phyloP scores from a whole-genome alignment of 2,888 invertebrate genomes.

The Gryllus longicercus region DNA sequence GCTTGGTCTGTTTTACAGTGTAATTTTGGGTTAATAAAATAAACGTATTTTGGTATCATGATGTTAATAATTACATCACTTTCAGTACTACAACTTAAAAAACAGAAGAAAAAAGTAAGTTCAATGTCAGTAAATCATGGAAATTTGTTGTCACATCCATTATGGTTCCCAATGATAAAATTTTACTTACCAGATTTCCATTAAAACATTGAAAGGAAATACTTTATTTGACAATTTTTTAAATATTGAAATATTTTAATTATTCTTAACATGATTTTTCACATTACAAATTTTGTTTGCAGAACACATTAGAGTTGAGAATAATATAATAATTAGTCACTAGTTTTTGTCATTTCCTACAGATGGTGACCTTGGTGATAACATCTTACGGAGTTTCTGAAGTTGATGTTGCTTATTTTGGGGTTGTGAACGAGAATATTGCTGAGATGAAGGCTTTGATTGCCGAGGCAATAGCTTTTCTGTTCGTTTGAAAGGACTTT shows the following conservation, averaged over 20 bases:
- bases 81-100: too few relatives aligned
- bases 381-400: neutral
- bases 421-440: constrained; percentile 7
- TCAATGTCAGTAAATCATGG: neutral
- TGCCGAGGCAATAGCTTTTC: neutral
- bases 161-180: neutral
- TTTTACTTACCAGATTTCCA: neutral
- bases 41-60: too few relatives aligned
- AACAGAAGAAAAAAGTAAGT: too few relatives aligned
- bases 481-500: neutral
- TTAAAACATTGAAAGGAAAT: too few relatives aligned
- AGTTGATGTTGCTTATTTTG: neutral
- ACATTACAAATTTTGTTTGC: too few relatives aligned
- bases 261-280: too few relatives aligned
- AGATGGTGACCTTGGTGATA: neutral
- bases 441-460: neutral
- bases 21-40: too few relatives aligned
- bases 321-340: neutral
- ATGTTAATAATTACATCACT: too few relatives aligned
- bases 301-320: too few relatives aligned
- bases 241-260: too few relatives aligned
- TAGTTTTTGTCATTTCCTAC: neutral
- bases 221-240: too few relatives aligned
- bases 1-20: too few relatives aligned
- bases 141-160: neutral